phyloP scores from a whole-genome alignment of 2,888 invertebrate genomes.

The Apodemia hepburni region DNA sequence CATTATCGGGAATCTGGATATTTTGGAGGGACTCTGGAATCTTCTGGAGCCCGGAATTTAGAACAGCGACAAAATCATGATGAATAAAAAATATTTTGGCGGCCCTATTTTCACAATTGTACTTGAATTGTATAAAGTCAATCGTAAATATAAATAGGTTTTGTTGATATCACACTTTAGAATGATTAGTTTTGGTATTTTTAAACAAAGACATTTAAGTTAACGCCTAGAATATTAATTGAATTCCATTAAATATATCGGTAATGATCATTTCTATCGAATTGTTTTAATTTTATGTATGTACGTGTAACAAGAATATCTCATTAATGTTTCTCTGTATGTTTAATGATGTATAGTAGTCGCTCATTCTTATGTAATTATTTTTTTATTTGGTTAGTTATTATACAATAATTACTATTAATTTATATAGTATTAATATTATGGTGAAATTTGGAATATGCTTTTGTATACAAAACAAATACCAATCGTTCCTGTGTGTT shows the following conservation, averaged over 20 bases:
- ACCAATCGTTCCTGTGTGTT: constrained; percentile 35
- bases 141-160: neutral
- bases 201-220: constrained; percentile 51
- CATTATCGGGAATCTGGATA: neutral
- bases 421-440: constrained; percentile 44
- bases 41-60: neutral
- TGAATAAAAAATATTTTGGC: neutral
- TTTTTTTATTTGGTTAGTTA: constrained; percentile 40
- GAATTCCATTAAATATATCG: constrained; percentile 14
- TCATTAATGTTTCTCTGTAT: constrained; percentile 43
- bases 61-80: neutral
- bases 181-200: constrained; percentile 39
- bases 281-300: constrained; percentile 37
- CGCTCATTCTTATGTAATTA: constrained; percentile 54
- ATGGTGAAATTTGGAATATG: constrained; percentile 32
- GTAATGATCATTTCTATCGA: constrained; percentile 30
- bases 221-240: constrained; percentile 37
- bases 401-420: constrained; percentile 46
- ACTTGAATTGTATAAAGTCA: neutral
- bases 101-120: neutral
- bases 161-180: constrained; percentile 1
- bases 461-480: constrained; percentile 20
- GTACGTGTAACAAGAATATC: constrained; percentile 44
- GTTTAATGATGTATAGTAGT: constrained; percentile 46
- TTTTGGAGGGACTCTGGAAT: neutral